Conservation (phyloP, 2,797 vertebrate species). For the Hydrocynus forskahlii region DNA sequence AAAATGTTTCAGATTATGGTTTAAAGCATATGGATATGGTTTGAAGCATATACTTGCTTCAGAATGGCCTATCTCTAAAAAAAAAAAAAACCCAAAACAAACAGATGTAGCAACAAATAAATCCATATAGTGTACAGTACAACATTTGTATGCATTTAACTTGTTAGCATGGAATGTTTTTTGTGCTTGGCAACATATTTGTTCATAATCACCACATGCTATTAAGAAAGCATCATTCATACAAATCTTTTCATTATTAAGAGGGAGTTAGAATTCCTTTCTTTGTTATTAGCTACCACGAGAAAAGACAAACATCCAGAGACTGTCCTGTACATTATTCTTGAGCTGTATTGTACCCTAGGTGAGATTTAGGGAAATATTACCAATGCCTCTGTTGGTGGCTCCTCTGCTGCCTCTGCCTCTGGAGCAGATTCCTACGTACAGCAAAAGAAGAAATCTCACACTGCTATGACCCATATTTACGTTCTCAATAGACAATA, state of each 20-base stretch:
- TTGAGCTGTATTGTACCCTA: background rate
- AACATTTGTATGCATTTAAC: background rate
- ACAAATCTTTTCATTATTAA: background rate
- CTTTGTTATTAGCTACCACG: background rate
- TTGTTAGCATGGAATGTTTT: background rate
- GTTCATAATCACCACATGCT: background rate
- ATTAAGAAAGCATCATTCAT: background rate
- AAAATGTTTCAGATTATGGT: background rate
- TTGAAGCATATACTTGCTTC: background rate
- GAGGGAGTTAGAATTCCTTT: background rate
- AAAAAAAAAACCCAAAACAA: background rate
- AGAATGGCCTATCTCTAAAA: background rate
- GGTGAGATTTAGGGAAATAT: conserved; percentile 21
- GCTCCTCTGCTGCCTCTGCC: conserved; percentile 59
- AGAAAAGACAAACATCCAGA: background rate
- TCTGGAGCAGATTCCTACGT: conserved; percentile 46
- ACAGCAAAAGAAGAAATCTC: conserved; percentile 39
- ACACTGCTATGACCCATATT: conserved; percentile 13
- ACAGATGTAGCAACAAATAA: background rate
- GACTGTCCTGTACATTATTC: background rate
- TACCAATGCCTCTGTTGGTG: conserved; percentile 65
- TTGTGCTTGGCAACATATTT: background rate
- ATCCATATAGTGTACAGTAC: background rate
- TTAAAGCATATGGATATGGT: too few species aligned
- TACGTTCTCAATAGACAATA: conserved; percentile 1